These are phyloP conservation scores for Epinephelus moara DNA, from an alignment of 2,113 vertebrate species.

Conservation along the genomic window DNA sequence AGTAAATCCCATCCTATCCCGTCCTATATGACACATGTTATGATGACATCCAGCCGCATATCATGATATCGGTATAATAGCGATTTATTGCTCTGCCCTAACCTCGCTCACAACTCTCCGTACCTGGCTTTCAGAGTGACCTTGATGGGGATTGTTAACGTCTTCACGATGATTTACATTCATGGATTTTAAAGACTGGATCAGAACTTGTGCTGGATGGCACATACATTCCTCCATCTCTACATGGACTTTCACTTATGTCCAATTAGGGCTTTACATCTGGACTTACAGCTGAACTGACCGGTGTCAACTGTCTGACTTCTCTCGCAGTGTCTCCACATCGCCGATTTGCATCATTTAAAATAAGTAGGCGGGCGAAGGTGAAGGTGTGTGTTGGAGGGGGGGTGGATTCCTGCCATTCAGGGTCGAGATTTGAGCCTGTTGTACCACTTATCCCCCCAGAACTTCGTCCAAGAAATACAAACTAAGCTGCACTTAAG, in stretches of 20 bases:
- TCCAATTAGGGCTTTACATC: slow-evolving; percentile 45
- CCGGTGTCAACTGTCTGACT: slow-evolving; percentile 21
- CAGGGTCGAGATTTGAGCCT: slow-evolving; percentile 18
- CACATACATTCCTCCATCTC: slow-evolving; percentile 1
- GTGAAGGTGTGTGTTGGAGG: slow-evolving; percentile 23
- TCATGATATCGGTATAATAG: too few relatives aligned
- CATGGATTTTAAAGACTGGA: background rate
- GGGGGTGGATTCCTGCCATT: slow-evolving; percentile 10
- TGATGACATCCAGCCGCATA: too few relatives aligned
- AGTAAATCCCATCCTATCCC: too few relatives aligned
- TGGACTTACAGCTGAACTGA: slow-evolving; percentile 6
- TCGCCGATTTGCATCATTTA: slow-evolving; percentile 44
- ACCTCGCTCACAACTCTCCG: background rate
- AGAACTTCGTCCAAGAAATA: slow-evolving; percentile 54
- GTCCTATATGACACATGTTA: too few relatives aligned
- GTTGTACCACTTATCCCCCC: slow-evolving; percentile 42
- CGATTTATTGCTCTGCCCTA: too few relatives aligned
- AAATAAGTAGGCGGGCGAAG: slow-evolving; percentile 26
- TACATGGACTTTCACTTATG: slow-evolving; percentile 40
- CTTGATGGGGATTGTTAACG: background rate
- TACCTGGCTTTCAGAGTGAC: background rate
- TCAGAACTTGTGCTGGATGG: slow-evolving; percentile 10
- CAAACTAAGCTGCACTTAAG: slow-evolving; percentile 49
- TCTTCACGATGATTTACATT: slow-evolving; percentile 23
- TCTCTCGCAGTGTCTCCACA: slow-evolving; percentile 26